Conservation (phyloP, 1,140 invertebrate species). For the Delia radicum region DNA sequence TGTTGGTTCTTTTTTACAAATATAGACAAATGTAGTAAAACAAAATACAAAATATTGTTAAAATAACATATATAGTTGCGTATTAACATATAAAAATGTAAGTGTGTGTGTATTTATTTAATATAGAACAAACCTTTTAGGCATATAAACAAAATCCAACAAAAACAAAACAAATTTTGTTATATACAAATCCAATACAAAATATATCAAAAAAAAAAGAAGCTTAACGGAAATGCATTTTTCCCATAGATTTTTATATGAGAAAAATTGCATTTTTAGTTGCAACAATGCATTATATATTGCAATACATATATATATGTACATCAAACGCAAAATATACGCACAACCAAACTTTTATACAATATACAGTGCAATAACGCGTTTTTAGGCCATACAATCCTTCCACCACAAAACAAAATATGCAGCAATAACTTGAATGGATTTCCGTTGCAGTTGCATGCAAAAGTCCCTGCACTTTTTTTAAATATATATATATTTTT, state of each 20-base stretch:
- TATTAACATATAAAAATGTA: not conserved
- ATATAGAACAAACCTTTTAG: constrained; percentile 4
- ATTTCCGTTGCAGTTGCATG: not conserved
- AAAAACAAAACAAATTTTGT: not conserved
- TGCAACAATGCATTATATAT: not conserved
- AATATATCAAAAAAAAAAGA: not conserved
- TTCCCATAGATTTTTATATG: not conserved
- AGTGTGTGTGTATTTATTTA: too few species aligned
- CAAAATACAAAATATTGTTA: not conserved
- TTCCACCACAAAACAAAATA: not conserved
- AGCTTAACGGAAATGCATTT: not conserved
- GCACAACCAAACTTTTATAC: not conserved
- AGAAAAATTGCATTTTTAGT: not conserved
- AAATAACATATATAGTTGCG: not conserved
- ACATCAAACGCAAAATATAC: not conserved
- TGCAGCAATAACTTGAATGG: not conserved
- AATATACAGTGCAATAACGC: not conserved
- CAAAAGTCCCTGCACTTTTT: not conserved
- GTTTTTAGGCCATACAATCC: not conserved
- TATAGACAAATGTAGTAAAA: not conserved
- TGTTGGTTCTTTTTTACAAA: not conserved
- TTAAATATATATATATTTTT: too few species aligned
- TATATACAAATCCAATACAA: not conserved
- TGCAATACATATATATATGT: not conserved
- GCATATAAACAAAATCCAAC: not conserved